Base-by-base conservation (phyloP, 1,140 invertebrate genomes). In the Apolygus lucorum region DNA sequence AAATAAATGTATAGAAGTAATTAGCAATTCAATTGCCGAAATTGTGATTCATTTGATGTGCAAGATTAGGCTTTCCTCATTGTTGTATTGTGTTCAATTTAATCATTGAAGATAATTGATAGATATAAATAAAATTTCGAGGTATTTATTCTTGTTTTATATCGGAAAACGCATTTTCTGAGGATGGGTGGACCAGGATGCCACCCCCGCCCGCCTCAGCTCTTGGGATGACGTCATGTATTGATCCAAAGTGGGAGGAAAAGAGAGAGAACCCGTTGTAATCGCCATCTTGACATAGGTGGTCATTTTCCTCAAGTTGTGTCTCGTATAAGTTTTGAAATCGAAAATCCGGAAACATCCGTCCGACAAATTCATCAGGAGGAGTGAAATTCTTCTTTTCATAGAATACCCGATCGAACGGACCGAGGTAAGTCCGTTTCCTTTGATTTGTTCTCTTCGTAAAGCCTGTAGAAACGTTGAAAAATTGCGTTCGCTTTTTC, bases 361-460 rank as follows among this genome's bases (percentile, higher is more conserved):
- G 79, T 79, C 79, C 78, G 77, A 78, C 76, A 76, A 24, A 76
- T 80, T 78, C 74, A 78, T 79, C 79, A 74, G 78, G 78, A 79
- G 77, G 81, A 80, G 81, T 80, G 80, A 78, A 80, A 83, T 81
- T 81, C 81, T 79, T 81, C 85, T 84, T 78, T 84, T 79, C 81
- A 81, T 79, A 81, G 78, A 80, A 78, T 80, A 84, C 85, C 84
- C 84, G 85, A 85, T 83, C 84, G 85, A 83, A 85, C 85, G 85
- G 84, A 86, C 85, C 84, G 84, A 85, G 81, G 84, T 86, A 78
- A 74, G 70, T 72, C 28, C 34, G 4, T 59, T 22, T 11, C 8
- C 11, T 4, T 8, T 21, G 54, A 11, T 59, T 14, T 59, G 4
- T 11, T 59, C 22, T 42, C 34, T 4, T 42, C 34, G 4, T 42